Evolutionary conservation across 2,797 vertebrate genomes (phyloP).

Genomic region (Tachyglossus aculeatus): DNA sequence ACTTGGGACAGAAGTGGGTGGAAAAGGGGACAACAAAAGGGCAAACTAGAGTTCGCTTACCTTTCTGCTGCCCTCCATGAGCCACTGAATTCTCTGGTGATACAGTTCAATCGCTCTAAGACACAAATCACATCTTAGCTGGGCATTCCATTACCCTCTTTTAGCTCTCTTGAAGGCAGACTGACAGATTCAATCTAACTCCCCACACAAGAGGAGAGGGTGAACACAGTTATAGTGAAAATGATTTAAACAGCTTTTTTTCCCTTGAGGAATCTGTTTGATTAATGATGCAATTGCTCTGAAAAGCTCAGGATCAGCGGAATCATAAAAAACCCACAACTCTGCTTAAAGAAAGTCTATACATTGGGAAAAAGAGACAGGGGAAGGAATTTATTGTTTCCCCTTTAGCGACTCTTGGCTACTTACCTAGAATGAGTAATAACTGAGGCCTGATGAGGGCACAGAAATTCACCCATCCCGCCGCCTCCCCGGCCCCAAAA

Average conservation of each 20-base stretch:
- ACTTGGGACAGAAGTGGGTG: not conserved
- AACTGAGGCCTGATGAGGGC: no score
- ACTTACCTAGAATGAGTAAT: no score
- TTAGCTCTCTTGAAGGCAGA: no score
- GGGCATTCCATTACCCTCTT: not conserved
- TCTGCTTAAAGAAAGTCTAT: no score
- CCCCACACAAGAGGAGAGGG: no score
- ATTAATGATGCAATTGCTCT: not conserved
- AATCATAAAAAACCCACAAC: no score
- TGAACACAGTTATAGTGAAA: not conserved
- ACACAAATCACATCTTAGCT: conserved; percentile 31
- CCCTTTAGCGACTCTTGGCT: no score
- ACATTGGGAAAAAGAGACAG: no score
- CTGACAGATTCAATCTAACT: no score
- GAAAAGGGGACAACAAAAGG: not conserved
- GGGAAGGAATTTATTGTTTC: no score
- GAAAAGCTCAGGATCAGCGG: not conserved
- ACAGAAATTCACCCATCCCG: no score
- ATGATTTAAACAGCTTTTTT: not conserved
- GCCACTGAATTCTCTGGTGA: conserved; percentile 76
- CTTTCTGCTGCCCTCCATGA: conserved; percentile 80
- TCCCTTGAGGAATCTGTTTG: not conserved
- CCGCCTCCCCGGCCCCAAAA: no score
- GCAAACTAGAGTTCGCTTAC: conserved; percentile 56
- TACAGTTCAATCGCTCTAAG: conserved; percentile 71